A percentile compares a stretch with the other conserved stretches of the same genome.
Conservation (phyloP, 2,113 vertebrate genomes). For the Lamprotornis superbus region DNA sequence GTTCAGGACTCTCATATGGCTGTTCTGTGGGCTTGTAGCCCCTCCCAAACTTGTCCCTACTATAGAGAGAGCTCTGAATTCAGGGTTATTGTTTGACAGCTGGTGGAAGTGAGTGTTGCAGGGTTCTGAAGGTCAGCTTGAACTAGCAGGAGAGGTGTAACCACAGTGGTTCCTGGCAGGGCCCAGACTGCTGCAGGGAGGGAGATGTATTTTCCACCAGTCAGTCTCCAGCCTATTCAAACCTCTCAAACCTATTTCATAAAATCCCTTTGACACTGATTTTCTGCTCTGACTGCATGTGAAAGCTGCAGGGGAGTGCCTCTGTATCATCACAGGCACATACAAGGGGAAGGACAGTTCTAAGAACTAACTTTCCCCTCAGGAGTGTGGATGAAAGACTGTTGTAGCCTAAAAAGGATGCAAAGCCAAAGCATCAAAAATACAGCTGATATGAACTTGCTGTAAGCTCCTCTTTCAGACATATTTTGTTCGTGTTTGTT, state of each 20-base stretch:
- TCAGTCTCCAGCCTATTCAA: neutral
- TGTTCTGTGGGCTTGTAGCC: neutral
- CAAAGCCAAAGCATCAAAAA: neutral
- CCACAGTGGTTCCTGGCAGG: neutral
- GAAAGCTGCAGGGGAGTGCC: neutral
- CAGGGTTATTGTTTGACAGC: neutral
- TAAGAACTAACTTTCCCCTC: neutral
- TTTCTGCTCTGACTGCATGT: neutral
- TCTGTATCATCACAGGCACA: neutral
- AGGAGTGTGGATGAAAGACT: neutral
- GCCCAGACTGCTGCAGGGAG: neutral
- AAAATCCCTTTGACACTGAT: neutral
- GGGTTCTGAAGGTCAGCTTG: neutral
- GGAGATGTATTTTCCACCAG: neutral
- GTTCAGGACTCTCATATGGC: neutral
- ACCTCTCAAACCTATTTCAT: neutral
- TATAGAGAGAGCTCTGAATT: neutral
- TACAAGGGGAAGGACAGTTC: accelerated
- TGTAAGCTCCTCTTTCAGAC: neutral
- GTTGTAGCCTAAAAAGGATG: neutral
- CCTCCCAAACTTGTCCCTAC: neutral
- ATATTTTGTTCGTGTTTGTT: neutral
- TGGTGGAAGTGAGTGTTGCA: neutral
- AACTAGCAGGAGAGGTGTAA: neutral
- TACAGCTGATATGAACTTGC: neutral